Evolutionary conservation across 2,113 vertebrate genomes (phyloP).

Genomic region (Platanista minor): DNA sequence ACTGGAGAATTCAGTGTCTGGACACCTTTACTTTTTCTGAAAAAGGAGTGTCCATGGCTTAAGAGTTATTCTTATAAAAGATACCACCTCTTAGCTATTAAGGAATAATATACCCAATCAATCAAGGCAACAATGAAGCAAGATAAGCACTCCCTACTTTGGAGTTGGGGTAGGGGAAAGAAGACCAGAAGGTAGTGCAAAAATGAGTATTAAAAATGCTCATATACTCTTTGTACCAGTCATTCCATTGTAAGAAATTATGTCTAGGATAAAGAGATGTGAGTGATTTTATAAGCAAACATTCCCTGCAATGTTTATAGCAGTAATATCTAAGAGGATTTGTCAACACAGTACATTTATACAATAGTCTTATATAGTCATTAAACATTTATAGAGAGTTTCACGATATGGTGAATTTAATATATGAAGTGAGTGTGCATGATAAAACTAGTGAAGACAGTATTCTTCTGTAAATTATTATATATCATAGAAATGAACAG

Average conservation of each 20-base stretch:
- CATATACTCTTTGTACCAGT: not conserved
- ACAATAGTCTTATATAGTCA: not conserved
- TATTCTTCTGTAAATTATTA: not conserved
- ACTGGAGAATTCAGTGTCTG: not conserved
- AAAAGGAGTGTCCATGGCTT: not conserved
- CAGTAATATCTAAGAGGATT: not conserved
- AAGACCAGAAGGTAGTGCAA: not conserved
- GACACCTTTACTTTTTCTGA: not conserved
- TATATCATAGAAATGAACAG: not conserved
- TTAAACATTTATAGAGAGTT: slow-evolving; percentile 28
- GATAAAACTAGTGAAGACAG: not conserved
- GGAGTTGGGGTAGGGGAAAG: not conserved
- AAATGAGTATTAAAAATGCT: not conserved
- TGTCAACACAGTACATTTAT: not conserved
- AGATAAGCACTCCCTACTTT: not conserved
- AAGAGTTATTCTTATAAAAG: not conserved
- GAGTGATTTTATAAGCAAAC: not conserved
- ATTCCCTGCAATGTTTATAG: slow-evolving; percentile 10
- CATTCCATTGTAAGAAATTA: not conserved
- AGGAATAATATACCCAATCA: not conserved
- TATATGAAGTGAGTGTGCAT: not conserved
- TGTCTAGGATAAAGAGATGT: not conserved
- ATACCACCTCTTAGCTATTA: not conserved
- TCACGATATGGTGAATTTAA: not conserved
- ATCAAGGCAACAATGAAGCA: not conserved